phyloP scores from a whole-genome alignment of 2,797 vertebrate genomes.

The Brotula barbata region DNA sequence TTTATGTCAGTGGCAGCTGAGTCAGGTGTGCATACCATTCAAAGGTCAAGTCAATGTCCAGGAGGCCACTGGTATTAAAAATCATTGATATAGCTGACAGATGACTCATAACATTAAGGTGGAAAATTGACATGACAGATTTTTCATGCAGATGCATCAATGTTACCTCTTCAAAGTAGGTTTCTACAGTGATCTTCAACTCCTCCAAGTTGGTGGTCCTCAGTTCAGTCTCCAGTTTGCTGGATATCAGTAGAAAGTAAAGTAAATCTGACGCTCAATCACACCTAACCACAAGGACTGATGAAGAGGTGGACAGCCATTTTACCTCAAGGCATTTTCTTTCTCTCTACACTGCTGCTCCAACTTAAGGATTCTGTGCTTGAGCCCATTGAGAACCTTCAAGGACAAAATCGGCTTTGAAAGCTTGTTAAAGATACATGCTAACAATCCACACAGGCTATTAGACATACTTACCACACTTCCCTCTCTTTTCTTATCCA shows the following conservation, averaged over 20 bases:
- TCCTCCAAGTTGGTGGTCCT: constrained; percentile 87
- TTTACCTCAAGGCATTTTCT: constrained; percentile 84
- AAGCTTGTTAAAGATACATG: not conserved
- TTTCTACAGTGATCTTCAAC: constrained; percentile 87
- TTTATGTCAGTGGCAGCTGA: too few relatives aligned
- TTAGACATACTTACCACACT: constrained; percentile 82
- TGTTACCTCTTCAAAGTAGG: constrained; percentile 88
- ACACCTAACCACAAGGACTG: not conserved
- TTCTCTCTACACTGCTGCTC: constrained; percentile 93
- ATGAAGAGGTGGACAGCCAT: not conserved
- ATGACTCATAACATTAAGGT: not conserved
- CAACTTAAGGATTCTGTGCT: constrained; percentile 88
- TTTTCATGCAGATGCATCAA: not conserved
- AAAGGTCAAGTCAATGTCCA: too few relatives aligned
- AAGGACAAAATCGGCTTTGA: constrained; percentile 19
- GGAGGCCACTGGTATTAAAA: too few relatives aligned
- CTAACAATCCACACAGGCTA: not conserved
- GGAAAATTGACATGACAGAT: not conserved
- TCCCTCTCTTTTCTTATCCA: constrained; percentile 82
- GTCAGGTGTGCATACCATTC: too few relatives aligned
- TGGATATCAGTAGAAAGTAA: constrained; percentile 49
- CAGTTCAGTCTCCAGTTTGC: constrained; percentile 87
- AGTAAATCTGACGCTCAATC: not conserved
- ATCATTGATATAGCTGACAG: too few relatives aligned
- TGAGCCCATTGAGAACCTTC: constrained; percentile 86